Conservation (phyloP, 2,888 invertebrate genomes). For the Schrankia costaestrigalis region DNA sequence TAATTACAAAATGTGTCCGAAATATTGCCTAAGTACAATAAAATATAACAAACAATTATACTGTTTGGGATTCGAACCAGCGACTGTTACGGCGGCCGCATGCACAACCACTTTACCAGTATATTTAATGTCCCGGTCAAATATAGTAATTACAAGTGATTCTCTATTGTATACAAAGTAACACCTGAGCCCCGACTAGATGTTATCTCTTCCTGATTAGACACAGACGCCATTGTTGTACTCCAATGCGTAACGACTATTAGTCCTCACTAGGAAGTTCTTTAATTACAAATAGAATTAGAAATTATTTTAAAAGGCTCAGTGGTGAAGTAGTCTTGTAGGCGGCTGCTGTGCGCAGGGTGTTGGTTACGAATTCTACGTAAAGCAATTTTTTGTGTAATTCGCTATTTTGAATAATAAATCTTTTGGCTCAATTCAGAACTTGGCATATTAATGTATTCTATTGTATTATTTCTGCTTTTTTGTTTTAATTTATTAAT, state of each 20-base stretch:
- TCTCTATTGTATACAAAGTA: slow-evolving; percentile 24
- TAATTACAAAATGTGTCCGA: too few relatives aligned
- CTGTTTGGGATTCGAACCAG: not conserved
- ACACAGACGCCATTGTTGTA: slow-evolving; percentile 44
- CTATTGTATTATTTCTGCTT: not conserved
- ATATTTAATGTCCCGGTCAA: slow-evolving; percentile 1
- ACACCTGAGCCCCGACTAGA: slow-evolving; percentile 29
- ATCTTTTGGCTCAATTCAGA: not conserved
- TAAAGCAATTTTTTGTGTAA: too few relatives aligned
- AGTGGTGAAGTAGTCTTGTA: not conserved
- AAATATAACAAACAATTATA: not conserved
- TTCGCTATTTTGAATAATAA: too few relatives aligned
- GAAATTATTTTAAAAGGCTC: not conserved
- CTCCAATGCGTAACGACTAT: slow-evolving; percentile 8
- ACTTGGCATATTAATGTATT: not conserved
- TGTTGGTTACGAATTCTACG: too few relatives aligned
- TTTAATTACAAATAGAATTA: slow-evolving; percentile 5
- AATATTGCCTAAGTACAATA: too few relatives aligned
- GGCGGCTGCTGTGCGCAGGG: too few relatives aligned
- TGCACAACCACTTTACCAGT: not conserved
- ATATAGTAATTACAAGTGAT: slow-evolving; percentile 20
- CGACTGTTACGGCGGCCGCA: not conserved
- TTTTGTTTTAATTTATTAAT: too few relatives aligned
- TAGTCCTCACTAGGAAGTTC: slow-evolving; percentile 13
- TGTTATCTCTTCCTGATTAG: slow-evolving; percentile 56